phyloP scores from a whole-genome alignment of 2,888 invertebrate genomes.

The Pachydiplax longipennis region DNA sequence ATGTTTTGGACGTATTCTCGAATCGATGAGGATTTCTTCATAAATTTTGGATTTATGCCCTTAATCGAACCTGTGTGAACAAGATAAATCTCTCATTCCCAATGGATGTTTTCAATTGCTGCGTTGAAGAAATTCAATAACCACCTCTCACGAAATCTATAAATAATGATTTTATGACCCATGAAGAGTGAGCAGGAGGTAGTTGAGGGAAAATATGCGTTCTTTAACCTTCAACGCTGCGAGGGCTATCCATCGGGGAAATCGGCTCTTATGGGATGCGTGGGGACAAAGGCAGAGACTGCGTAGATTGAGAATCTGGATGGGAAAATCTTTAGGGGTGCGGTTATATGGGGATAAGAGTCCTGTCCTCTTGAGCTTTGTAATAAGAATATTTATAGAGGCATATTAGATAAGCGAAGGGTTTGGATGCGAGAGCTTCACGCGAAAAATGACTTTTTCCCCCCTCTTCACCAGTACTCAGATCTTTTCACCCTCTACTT shows the following conservation, averaged over 20 bases:
- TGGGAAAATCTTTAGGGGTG: background rate
- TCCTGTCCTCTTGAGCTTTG: background rate
- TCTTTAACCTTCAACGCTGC: background rate
- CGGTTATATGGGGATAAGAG: background rate
- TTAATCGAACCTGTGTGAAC: background rate
- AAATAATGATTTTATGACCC: background rate
- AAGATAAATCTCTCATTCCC: background rate
- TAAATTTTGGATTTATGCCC: background rate
- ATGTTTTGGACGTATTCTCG: background rate
- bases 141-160: background rate
- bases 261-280: background rate
- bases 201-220: background rate
- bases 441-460: background rate
- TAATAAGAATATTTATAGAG: background rate
- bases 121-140: background rate
- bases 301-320: background rate
- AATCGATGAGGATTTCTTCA: background rate
- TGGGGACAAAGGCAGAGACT: background rate
- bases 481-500: background rate
- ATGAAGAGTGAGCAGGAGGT: background rate
- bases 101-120: background rate
- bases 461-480: background rate
- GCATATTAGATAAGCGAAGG: background rate
- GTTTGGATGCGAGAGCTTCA: background rate
- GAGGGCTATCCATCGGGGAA: background rate